phyloP scores from a whole-genome alignment of 2,888 invertebrate genomes.

The Digitonthophagus gazella region DNA sequence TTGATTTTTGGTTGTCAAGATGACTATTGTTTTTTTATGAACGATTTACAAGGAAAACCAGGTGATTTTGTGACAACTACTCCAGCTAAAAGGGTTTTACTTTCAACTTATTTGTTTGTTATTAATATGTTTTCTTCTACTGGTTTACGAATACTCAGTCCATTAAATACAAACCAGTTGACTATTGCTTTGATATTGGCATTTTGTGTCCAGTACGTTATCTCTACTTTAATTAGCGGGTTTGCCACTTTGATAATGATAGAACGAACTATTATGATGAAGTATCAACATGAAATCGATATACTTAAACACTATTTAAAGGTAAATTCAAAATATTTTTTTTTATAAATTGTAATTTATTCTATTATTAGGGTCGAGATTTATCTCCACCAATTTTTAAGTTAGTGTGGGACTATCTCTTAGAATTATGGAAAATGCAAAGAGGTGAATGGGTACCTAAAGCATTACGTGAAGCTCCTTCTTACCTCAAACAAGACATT shows the following conservation, averaged over 20 bases:
- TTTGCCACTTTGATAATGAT: slow-evolving; percentile 29
- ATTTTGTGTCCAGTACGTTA: slow-evolving; percentile 12
- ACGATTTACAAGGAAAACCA: too few species aligned
- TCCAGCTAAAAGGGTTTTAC: slow-evolving; percentile 11
- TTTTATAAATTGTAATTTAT: too few species aligned
- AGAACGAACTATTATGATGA: slow-evolving; percentile 23
- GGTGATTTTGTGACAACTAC: not conserved
- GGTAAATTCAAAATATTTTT: slow-evolving; percentile 23
- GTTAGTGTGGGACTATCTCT: slow-evolving; percentile 57
- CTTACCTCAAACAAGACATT: slow-evolving; percentile 42
- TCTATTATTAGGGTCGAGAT: slow-evolving; percentile 24
- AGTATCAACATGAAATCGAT: slow-evolving; percentile 29
- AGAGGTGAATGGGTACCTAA: slow-evolving; percentile 53
- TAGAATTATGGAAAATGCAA: slow-evolving; percentile 55
- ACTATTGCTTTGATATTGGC: slow-evolving; percentile 22
- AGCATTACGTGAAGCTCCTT: slow-evolving; percentile 29
- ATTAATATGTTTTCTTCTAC: slow-evolving; percentile 29
- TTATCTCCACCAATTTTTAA: slow-evolving; percentile 43
- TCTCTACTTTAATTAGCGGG: slow-evolving; percentile 25
- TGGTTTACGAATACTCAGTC: slow-evolving; percentile 20
- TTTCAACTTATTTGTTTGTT: slow-evolving; percentile 26
- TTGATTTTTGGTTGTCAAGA: not conserved
- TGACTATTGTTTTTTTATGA: too few species aligned
- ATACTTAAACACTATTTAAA: slow-evolving; percentile 27
- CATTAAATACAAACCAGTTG: slow-evolving; percentile 21